A percentile compares a stretch with the other conserved stretches of the same genome.
Conservation (phyloP, 1,140 invertebrate genomes). For the Thaumatotibia leucotreta region DNA sequence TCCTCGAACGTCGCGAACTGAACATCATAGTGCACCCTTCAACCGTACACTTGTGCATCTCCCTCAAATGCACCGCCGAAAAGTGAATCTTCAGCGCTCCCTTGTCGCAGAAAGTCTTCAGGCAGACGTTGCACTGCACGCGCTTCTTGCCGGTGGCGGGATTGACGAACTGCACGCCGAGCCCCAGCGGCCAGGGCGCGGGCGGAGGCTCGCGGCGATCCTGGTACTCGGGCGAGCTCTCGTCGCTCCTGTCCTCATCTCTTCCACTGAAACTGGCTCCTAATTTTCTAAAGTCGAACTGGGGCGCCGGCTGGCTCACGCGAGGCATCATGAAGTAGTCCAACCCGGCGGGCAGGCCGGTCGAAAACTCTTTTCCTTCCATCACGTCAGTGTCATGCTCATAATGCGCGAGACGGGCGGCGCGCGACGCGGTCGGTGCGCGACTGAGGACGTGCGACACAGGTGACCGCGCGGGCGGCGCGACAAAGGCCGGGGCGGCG, state of each 20-base stretch:
- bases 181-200: constrained; percentile 83
- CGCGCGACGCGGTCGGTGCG: constrained; percentile 69
- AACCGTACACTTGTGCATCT: constrained; percentile 88
- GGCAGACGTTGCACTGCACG: constrained; percentile 98
- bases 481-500: constrained; percentile 50
- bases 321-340: constrained; percentile 75
- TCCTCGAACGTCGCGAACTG: constrained; percentile 84
- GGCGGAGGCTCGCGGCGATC: constrained; percentile 61
- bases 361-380: constrained; percentile 68
- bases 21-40: constrained; percentile 90
- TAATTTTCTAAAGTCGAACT: constrained; percentile 75
- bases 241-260: constrained; percentile 59
- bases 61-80: constrained; percentile 92
- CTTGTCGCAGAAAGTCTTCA: constrained; percentile 99
- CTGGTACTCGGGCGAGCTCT: constrained; percentile 55
- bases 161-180: constrained; percentile 93
- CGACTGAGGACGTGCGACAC: constrained; percentile 74
- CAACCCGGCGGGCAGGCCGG: constrained; percentile 62
- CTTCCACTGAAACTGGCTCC: constrained; percentile 72
- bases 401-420: constrained; percentile 52
- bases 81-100: constrained; percentile 99
- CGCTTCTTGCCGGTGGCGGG: constrained; percentile 96
- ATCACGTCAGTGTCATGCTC: constrained; percentile 68
- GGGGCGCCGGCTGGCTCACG: constrained; percentile 57
- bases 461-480: constrained; percentile 71